Evolutionary conservation across 2,888 invertebrate species (phyloP).

Genomic region (Dorcus hopei): DNA sequence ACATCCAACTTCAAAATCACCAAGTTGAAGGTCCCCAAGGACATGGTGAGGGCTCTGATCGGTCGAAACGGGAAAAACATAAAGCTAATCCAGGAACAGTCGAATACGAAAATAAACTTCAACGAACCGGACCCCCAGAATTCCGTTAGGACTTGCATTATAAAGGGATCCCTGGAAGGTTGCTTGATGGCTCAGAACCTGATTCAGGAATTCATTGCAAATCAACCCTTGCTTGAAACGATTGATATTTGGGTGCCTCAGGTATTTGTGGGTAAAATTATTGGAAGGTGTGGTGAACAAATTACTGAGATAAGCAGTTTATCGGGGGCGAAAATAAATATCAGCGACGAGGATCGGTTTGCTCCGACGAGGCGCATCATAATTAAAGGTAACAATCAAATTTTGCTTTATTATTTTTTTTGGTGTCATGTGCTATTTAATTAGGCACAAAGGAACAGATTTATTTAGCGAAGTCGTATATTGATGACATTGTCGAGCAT

Average conservation of each 20-base stretch:
- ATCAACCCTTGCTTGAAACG: constrained; percentile 67
- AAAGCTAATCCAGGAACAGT: constrained; percentile 69
- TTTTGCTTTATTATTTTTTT: neutral
- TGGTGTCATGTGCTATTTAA: constrained; percentile 1
- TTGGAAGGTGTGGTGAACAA: constrained; percentile 71
- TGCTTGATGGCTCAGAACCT: constrained; percentile 70
- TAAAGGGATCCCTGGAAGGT: constrained; percentile 65
- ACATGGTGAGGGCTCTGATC: constrained; percentile 64
- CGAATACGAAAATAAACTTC: constrained; percentile 60
- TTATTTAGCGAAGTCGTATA: constrained; percentile 64
- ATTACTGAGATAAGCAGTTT: constrained; percentile 67
- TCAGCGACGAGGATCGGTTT: constrained; percentile 43
- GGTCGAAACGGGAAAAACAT: constrained; percentile 76
- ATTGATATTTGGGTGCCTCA: constrained; percentile 66
- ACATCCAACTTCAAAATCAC: constrained; percentile 49
- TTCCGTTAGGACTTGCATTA: constrained; percentile 63
- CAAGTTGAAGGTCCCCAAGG: constrained; percentile 61
- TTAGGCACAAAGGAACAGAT: constrained; percentile 74
- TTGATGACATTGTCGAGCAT: constrained; percentile 66
- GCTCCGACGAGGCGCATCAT: constrained; percentile 33
- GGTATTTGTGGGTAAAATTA: constrained; percentile 67
- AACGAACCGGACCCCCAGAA: constrained; percentile 60
- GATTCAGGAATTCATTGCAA: constrained; percentile 64
- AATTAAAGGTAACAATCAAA: constrained; percentile 36
- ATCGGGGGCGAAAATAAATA: constrained; percentile 70